These are phyloP conservation scores for Drosophila stalkeri DNA, from an alignment of 2,888 invertebrate species.

Conservation along the genomic window DNA sequence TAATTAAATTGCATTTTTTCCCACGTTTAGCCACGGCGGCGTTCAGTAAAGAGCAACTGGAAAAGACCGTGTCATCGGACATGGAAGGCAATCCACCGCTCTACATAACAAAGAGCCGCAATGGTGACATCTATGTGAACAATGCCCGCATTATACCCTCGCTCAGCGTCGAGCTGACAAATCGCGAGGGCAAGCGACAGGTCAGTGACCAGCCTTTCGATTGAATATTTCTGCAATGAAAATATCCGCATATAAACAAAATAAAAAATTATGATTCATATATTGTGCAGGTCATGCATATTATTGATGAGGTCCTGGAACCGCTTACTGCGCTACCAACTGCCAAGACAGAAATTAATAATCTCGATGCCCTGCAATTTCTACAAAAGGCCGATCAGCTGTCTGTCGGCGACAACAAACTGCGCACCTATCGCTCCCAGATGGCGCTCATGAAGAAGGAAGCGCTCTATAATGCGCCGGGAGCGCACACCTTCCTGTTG, in stretches of 20 bases:
- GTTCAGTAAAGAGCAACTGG: conserved; percentile 88
- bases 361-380: conserved; percentile 93
- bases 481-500: conserved; percentile 94
- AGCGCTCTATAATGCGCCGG: conserved; percentile 91
- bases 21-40: conserved; percentile 90
- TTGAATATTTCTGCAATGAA: neutral
- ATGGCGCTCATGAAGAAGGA: conserved; percentile 90
- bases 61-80: conserved; percentile 89
- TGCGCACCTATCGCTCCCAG: conserved; percentile 89
- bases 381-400: conserved; percentile 91
- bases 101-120: conserved; percentile 91
- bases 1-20: conserved; percentile 19
- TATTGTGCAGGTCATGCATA: conserved; percentile 90
- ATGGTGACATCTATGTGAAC: conserved; percentile 92
- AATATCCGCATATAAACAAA: neutral
- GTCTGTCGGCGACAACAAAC: conserved; percentile 88
- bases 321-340: conserved; percentile 89
- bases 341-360: conserved; percentile 89
- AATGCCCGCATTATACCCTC: conserved; percentile 92
- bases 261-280: neutral
- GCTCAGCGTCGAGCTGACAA: conserved; percentile 88
- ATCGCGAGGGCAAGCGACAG: conserved; percentile 87
- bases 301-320: conserved; percentile 94
- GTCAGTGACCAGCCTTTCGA: conserved; percentile 83
- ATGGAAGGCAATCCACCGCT: conserved; percentile 93